Base-by-base conservation (phyloP, 2,113 vertebrate genomes). In the Atractosteus spatula region DNA sequence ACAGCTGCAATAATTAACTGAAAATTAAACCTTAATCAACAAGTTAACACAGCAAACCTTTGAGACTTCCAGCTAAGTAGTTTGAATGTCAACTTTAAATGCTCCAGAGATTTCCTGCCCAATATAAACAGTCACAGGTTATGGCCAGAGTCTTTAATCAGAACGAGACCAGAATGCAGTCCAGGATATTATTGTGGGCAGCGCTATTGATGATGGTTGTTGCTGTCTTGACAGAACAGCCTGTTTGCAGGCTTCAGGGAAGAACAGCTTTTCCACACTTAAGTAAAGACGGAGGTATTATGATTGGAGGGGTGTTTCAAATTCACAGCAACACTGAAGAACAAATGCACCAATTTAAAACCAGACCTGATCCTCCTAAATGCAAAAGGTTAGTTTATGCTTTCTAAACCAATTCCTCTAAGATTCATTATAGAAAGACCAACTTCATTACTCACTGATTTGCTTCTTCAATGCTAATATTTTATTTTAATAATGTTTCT, bases 331-430 rank as follows among this genome's bases (percentile, higher is more conserved):
- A 61, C 4, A 55, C 55, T 41, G 44, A n/a, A 8, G 55, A 45
- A 13, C 29, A 14, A 3, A 17, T 41, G 16, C n/a, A 17, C 3
- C 10, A 3, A 8, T 71, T 71, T 45, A 62, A 42, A 62, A 71
- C 41, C 43, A 57, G 47, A 29, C 69, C 69, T n/a, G 10, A 62
- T 45, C 0, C 56, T 8, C 11, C 61, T n/a, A 17, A 10, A 13
- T 71, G 69, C 43, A 71, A 57, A 62, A 62, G 61, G 69, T 71
- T n/a, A 8, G 69, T 62, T 10, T 8, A 64, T 3, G 0, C 7
- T 3, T 41, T 64, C n/a, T n/a, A n/a, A n/a, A n/a, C 8, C 17
- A 64, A 13, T 13, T 62, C 0, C 13, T 62, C 13, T 62, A 6
- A n/a, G 4, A 2, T n/a, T 62, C 13, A 14, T 5, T 10, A 62